Evolutionary conservation across 2,888 invertebrate genomes (phyloP).

Genomic region (Cyclophora punctaria): DNA sequence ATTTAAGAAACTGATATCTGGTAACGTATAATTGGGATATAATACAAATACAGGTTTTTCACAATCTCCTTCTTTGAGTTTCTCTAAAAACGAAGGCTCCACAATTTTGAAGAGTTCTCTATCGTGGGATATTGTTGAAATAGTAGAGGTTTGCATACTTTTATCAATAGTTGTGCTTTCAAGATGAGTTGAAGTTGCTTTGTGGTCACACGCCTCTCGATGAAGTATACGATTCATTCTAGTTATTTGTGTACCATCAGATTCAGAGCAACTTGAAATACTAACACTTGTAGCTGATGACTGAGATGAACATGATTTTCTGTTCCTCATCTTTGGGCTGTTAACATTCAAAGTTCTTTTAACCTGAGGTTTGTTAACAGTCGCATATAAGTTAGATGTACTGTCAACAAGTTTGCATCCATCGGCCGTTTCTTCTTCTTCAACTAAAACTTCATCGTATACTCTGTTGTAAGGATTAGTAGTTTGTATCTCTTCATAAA

Average conservation of each 20-base stretch:
- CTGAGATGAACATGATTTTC: constrained; percentile 63
- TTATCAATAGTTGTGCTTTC: constrained; percentile 78
- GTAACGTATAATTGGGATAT: constrained; percentile 92
- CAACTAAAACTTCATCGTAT: constrained; percentile 63
- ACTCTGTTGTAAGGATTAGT: constrained; percentile 55
- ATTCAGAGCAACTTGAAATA: constrained; percentile 72
- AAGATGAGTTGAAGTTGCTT: constrained; percentile 69
- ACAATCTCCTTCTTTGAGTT: constrained; percentile 78
- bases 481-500: constrained; percentile 58
- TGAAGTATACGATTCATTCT: constrained; percentile 58
- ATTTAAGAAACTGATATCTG: constrained; percentile 88
- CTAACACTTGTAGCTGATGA: constrained; percentile 71
- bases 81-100: constrained; percentile 81
- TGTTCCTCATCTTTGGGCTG: constrained; percentile 57
- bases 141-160: constrained; percentile 83
- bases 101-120: constrained; percentile 76
- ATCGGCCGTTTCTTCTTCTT: constrained; percentile 64
- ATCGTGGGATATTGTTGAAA: constrained; percentile 49
- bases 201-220: constrained; percentile 56
- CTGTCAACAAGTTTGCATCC: constrained; percentile 57
- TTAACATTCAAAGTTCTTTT: constrained; percentile 71
- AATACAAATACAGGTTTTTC: constrained; percentile 90
- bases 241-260: constrained; percentile 70
- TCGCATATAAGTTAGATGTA: constrained; percentile 63
- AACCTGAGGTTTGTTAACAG: constrained; percentile 61